phyloP scores from a whole-genome alignment of 2,797 vertebrate genomes.

The Hylomyscus alleni region DNA sequence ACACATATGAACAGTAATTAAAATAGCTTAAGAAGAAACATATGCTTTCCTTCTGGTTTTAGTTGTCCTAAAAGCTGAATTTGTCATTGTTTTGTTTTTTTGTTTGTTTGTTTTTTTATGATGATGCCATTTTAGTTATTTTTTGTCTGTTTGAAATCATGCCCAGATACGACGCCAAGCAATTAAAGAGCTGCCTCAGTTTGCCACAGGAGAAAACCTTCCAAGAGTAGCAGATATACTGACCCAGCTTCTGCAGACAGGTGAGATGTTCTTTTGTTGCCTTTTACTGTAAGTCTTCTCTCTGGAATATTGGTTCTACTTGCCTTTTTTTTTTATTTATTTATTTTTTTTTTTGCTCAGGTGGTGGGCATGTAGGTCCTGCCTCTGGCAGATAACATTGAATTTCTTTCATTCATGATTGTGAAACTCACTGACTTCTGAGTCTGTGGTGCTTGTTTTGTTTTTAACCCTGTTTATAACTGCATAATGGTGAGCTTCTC shows the following conservation, averaged over 20 bases:
- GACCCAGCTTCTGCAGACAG: slow-evolving; percentile 98
- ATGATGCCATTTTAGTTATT: slow-evolving; percentile 48
- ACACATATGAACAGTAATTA: neutral
- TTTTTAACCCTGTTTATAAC: slow-evolving; percentile 56
- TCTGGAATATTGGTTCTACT: neutral
- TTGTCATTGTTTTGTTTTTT: neutral
- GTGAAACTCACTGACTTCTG: neutral
- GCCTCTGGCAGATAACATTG: neutral
- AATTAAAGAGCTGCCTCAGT: slow-evolving; percentile 98
- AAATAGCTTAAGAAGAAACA: neutral
- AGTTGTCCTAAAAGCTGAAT: slow-evolving; percentile 40
- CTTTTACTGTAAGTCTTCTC: slow-evolving; percentile 36
- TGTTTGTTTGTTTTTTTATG: neutral
- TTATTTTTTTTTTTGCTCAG: neutral
- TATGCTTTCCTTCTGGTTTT: slow-evolving; percentile 35
- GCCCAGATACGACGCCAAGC: slow-evolving; percentile 97
- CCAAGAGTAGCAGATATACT: slow-evolving; percentile 98
- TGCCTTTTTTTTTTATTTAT: too few relatives aligned
- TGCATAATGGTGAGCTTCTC: neutral
- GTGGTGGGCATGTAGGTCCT: neutral
- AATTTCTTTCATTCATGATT: neutral
- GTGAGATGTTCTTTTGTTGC: slow-evolving; percentile 85
- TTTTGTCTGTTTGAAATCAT: slow-evolving; percentile 72
- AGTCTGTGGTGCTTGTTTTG: neutral
- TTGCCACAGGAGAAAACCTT: slow-evolving; percentile 98